Percentiles rank a stretch among this genome's conserved stretches.
These are phyloP conservation scores for Ormyrus rosae DNA, from an alignment of 2,888 invertebrate genomes.

Conservation along the genomic window DNA sequence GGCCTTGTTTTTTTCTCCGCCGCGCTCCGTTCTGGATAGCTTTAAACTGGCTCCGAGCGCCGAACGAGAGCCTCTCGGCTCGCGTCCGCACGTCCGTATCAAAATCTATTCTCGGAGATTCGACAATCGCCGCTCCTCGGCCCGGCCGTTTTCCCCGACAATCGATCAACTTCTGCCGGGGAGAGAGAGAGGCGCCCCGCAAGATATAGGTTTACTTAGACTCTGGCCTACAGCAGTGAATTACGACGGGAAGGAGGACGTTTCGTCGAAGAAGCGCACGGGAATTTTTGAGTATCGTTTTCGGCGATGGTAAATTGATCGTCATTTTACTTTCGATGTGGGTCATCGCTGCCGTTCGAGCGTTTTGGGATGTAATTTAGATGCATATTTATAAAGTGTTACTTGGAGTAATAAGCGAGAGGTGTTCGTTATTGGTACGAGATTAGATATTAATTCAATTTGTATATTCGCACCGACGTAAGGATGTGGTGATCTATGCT, in stretches of 20 bases:
- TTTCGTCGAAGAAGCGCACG: too few relatives aligned
- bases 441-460: conserved; percentile 29
- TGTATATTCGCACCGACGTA: conserved; percentile 9
- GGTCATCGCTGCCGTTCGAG: too few relatives aligned
- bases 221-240: background rate
- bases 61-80: background rate
- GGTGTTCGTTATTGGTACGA: background rate
- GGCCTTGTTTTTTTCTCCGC: background rate
- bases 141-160: conserved; percentile 13
- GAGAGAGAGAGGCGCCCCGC: too few relatives aligned
- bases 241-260: background rate
- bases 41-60: background rate
- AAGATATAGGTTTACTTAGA: too few relatives aligned
- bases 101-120: conserved; percentile 49
- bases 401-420: background rate
- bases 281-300: too few relatives aligned
- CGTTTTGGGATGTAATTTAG: too few relatives aligned
- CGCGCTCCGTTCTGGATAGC: conserved; percentile 6
- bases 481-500: conserved; percentile 29
- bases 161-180: conserved; percentile 31
- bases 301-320: too few relatives aligned
- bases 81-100: conserved; percentile 17
- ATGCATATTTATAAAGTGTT: too few relatives aligned
- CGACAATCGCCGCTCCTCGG: conserved; percentile 27
- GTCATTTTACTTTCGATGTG: too few relatives aligned